Evolutionary conservation across 2,113 vertebrate species (phyloP), one percentile per base, ranked within the genome.

Genomic region (Phyllostomus hastatus): DNA sequence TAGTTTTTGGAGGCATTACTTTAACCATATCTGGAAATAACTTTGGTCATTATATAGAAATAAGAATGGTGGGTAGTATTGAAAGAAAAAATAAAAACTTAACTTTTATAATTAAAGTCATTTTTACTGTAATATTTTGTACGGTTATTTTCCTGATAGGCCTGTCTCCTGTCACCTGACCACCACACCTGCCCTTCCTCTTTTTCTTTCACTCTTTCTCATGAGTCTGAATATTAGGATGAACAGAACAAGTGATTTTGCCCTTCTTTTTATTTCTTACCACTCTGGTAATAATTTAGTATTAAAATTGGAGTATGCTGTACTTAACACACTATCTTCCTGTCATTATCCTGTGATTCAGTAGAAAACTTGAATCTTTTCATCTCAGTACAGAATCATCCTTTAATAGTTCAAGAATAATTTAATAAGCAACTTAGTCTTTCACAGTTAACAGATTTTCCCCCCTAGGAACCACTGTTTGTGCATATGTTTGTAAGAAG

Each of bases 11-110:
- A 88, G 52, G 70, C 67, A 88, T 91, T 72, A 54, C 28, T 87
- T 85, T 81, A 94, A 88, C 48, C 41, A 26, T 67, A 48, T 75
- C 78, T 78, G 15, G 41, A 88, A 95, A 75, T 87, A 86, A 81
- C 61, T 78, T 93, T 48, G 41, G 4, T 73, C n/a, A 20, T 57
- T 92, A 64, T 35, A 17, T 85, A 67, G 66, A 66, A 93, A 31
- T 19, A 84, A 15, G 20, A 90, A 7, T 67, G 31, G 26, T 93
- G 12, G 26, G 19, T 31, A 59, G 38, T 69, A 24, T 31, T 89
- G 2, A 35, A 69, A 52, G 64, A 28, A 50, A 87, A 93, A 61
- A 26, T 64, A 33, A 7, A 79, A 24, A 48, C 24, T 52, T 20
- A 67, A 24, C 41, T 85, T 69, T 73, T 92, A 2, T 66, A 91